Conservation (phyloP, 2,113 vertebrate genomes). For the Mormyrus iriodes region DNA sequence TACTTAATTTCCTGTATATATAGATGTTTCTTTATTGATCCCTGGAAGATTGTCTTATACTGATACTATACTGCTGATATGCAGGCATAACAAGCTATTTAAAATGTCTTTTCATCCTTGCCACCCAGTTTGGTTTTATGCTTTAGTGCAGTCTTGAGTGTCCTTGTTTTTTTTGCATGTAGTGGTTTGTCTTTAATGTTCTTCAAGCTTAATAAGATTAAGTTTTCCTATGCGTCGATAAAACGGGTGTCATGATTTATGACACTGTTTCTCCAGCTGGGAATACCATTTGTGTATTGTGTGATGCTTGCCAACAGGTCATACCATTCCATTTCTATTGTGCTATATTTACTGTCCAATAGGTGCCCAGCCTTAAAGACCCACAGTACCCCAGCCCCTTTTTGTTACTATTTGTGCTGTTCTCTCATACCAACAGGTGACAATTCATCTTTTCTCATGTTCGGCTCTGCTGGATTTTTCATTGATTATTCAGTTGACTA, state of each 20-base stretch:
- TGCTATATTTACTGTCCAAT: constrained; percentile 27
- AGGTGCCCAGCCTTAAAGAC: neutral
- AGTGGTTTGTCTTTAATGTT: neutral
- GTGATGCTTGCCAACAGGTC: neutral
- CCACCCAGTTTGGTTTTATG: neutral
- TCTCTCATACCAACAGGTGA: constrained; percentile 19
- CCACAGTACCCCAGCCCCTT: neutral
- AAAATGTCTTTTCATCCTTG: neutral
- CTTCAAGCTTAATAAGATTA: neutral
- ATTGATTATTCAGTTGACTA: neutral
- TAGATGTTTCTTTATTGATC: neutral
- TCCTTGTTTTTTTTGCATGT: neutral
- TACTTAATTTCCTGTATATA: neutral
- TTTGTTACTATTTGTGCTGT: neutral
- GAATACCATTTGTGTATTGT: neutral
- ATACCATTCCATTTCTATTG: constrained; percentile 1
- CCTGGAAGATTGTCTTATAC: neutral
- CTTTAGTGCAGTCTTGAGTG: neutral
- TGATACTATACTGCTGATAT: neutral
- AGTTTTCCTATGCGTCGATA: constrained; percentile 2
- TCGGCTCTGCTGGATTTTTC: neutral
- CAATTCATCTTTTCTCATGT: neutral
- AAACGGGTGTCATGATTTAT: constrained; percentile 12
- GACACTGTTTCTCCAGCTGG: neutral
- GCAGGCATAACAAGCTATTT: neutral